phyloP scores from a whole-genome alignment of 2,888 invertebrate genomes.

The Eupithecia insigniata region DNA sequence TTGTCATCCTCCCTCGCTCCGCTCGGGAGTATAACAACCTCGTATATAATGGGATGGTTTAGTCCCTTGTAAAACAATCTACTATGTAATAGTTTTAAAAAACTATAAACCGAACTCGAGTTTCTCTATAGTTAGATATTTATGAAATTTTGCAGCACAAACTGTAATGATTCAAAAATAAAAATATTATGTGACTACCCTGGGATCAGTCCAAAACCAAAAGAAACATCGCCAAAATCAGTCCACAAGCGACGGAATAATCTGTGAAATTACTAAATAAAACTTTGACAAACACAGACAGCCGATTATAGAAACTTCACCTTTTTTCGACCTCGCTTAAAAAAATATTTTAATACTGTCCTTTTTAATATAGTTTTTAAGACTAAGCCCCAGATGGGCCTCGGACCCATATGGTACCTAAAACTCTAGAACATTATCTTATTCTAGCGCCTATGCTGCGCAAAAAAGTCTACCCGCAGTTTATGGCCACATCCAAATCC shows the following conservation, averaged over 20 bases:
- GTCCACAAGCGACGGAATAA: neutral
- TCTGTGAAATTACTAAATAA: neutral
- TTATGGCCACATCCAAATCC: slow-evolving; percentile 37
- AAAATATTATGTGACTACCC: no score
- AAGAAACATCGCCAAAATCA: neutral
- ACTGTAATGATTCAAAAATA: no score
- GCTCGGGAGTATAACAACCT: no score
- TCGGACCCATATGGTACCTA: neutral
- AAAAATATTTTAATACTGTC: neutral
- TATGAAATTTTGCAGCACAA: no score
- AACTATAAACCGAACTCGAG: no score
- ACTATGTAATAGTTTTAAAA: no score
- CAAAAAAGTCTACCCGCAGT: slow-evolving; percentile 38
- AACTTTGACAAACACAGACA: neutral
- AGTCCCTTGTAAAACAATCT: no score
- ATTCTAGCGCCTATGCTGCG: slow-evolving; percentile 21
- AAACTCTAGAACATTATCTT: neutral
- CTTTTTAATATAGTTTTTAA: neutral
- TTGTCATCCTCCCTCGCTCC: no score
- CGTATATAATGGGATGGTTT: no score
- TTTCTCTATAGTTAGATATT: no score
- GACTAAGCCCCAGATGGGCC: neutral
- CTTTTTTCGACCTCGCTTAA: neutral
- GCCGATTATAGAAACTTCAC: neutral
- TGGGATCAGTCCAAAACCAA: neutral